A percentile compares a stretch with the other conserved stretches of the same genome.
Conservation (phyloP, 2,888 invertebrate genomes). For the Rhagonycha fulva region DNA sequence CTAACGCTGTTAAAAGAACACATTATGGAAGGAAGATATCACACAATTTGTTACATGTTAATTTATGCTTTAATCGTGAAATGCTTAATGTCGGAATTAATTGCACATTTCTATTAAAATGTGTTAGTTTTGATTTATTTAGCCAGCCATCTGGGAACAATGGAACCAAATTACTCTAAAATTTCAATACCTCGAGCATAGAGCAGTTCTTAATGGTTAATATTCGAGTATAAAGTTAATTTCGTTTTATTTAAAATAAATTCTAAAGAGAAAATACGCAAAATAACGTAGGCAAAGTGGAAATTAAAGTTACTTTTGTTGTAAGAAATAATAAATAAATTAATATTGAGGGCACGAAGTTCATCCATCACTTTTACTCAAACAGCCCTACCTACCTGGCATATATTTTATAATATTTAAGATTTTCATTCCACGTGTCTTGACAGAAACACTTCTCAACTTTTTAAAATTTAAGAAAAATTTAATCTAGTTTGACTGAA, state of each 20-base stretch:
- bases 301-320: not conserved
- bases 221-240: not conserved
- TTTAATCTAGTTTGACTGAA: not conserved
- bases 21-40: not conserved
- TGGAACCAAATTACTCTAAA: not conserved
- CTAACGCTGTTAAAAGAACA: not conserved
- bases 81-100: not conserved
- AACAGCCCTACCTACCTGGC: not conserved
- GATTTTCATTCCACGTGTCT: not conserved
- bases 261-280: not conserved
- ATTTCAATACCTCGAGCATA: not conserved
- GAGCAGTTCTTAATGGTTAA: not conserved
- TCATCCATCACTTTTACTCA: not conserved
- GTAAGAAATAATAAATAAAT: not conserved
- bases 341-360: not conserved
- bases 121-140: not conserved
- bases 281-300: not conserved
- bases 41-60: not conserved
- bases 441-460: not conserved
- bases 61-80: not conserved
- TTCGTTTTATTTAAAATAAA: not conserved
- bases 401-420: not conserved
- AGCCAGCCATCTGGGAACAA: not conserved
- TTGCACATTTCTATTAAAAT: not conserved
- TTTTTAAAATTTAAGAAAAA: not conserved